Evolutionary conservation across 2,888 invertebrate genomes (phyloP).

Genomic region (Agonopterix heracliana): DNA sequence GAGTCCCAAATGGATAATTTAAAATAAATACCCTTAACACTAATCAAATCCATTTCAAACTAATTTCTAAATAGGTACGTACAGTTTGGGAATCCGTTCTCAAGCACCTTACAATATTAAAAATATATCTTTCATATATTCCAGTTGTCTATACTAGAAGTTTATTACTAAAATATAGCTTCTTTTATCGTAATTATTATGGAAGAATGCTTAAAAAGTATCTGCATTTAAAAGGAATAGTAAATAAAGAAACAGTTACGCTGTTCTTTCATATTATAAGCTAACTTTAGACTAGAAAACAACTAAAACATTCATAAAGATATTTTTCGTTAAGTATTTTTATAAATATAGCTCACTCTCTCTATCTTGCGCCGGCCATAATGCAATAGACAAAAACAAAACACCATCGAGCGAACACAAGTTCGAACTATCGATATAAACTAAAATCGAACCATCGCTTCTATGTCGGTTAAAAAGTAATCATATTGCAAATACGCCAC

Average conservation of each 20-base stretch:
- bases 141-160: slow-evolving; percentile 35
- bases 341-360: slow-evolving; percentile 50
- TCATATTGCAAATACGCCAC: neutral
- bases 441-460: slow-evolving; percentile 52
- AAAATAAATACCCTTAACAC: slow-evolving; percentile 60
- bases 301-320: slow-evolving; percentile 59
- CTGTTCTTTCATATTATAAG: slow-evolving; percentile 31
- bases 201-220: slow-evolving; percentile 57
- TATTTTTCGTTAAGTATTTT: slow-evolving; percentile 35
- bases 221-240: slow-evolving; percentile 42
- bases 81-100: slow-evolving; percentile 45
- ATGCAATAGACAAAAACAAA: slow-evolving; percentile 39
- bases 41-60: slow-evolving; percentile 60
- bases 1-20: slow-evolving; percentile 40
- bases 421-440: slow-evolving; percentile 34
- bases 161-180: slow-evolving; percentile 59
- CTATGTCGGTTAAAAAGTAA: slow-evolving; percentile 28
- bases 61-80: slow-evolving; percentile 38
- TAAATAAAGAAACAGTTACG: slow-evolving; percentile 31
- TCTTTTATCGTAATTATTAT: slow-evolving; percentile 52
- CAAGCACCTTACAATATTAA: slow-evolving; percentile 60
- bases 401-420: slow-evolving; percentile 37
- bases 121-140: slow-evolving; percentile 30
- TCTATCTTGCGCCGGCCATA: slow-evolving; percentile 36
- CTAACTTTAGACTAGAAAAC: slow-evolving; percentile 70